Evolutionary conservation across 2,797 vertebrate genomes (phyloP), one percentile per base, ranked within the genome.

Genomic region (Pangasius krempfi): DNA sequence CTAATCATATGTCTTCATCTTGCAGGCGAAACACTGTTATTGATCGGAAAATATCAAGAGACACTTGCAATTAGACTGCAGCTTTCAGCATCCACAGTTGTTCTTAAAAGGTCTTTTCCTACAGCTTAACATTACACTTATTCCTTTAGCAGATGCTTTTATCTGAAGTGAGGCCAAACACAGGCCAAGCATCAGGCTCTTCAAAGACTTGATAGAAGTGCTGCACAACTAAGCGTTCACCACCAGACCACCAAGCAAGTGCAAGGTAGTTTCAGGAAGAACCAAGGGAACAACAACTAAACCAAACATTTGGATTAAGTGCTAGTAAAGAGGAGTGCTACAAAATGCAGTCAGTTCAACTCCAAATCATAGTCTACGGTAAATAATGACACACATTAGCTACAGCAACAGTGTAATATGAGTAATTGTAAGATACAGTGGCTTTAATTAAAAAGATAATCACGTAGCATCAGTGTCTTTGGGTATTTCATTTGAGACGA

Each of bases 41-140:
- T 40, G 20, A 27, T 44, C 80, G 44, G 56, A 27, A 82, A 62
- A 44, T 44, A 25, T 40, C 33, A 40, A 25, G 7, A 58, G 20
- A 37, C 40, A 1, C 16, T 40, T 1, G 18, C 18, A 62, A 14
- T 44, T 60, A 44, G 27, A 3, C 20, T 33, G 20, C 20, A 13
- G 56, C 37, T 14, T n/a, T 44, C 56, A 16, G 37, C 0, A 83
- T n/a, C 60, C 25, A 47, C 13, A 27, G 18, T 81, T 81, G 56
- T 64, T 52, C 62, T 64, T 50, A 20, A 84, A 82, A 68, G 44
- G n/a, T 64, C n/a, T 84, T 84, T 84, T 50, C 0, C 44, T 33
- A 27, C 62, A 68, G 82, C 47, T 84, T 68, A 68, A 70, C 47
- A 18, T 64, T 83, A 44, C 58, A 25, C 52, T 68, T 84, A 50